A percentile compares a stretch with the other conserved stretches of the same genome.
These are phyloP conservation scores for Volucella inflata DNA, from an alignment of 2,888 invertebrate genomes.

Conservation along the genomic window DNA sequence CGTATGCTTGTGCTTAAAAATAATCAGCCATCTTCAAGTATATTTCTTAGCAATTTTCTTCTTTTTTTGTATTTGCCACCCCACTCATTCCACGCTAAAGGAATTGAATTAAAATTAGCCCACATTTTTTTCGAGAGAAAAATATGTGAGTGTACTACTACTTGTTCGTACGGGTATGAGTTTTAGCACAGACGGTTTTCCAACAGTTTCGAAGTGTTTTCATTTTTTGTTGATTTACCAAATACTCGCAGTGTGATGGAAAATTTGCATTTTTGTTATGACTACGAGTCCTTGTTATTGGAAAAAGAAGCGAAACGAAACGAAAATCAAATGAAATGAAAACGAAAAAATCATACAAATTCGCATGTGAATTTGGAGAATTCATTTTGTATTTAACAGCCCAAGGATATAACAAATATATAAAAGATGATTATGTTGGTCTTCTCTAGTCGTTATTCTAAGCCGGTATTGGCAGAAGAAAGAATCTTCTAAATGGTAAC, in stretches of 20 bases:
- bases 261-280: conserved; percentile 39
- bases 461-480: not conserved
- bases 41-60: not conserved
- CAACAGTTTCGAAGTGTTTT: conserved; percentile 2
- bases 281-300: conserved; percentile 26
- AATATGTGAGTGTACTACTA: not conserved
- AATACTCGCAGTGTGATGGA: conserved; percentile 2
- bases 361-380: conserved; percentile 21
- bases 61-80: not conserved
- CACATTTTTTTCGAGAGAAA: not conserved
- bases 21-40: conserved; percentile 28
- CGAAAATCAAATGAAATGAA: not conserved
- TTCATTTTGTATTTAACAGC: conserved; percentile 36
- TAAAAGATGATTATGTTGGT: not conserved
- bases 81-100: conserved; percentile 2
- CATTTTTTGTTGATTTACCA: not conserved
- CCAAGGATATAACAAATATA: conserved; percentile 28
- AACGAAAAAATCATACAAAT: not conserved
- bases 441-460: not conserved
- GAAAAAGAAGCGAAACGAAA: conserved; percentile 18
- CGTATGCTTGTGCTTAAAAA: conserved; percentile 27
- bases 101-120: conserved; percentile 45
- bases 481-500: too few relatives aligned
- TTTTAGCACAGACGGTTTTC: conserved; percentile 3
- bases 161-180: not conserved